Evolutionary conservation across 2,113 vertebrate genomes (phyloP).

Genomic region (Thermophis baileyi): DNA sequence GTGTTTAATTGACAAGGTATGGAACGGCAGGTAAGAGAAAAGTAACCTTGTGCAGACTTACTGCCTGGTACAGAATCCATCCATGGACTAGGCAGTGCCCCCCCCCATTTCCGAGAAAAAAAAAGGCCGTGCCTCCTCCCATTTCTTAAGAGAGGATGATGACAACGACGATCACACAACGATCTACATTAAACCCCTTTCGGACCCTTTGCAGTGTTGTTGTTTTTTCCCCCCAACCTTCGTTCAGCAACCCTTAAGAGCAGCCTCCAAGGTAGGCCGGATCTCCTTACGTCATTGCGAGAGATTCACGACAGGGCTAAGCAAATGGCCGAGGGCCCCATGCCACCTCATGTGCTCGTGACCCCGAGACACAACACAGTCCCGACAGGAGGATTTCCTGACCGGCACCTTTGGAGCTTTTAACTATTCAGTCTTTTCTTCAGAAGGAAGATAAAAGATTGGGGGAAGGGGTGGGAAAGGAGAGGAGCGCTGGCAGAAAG

Average conservation of each 20-base stretch:
- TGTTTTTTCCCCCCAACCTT: too few relatives aligned
- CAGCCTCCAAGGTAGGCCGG: neutral
- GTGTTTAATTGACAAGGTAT: neutral
- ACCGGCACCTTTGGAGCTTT: neutral
- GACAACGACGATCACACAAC: too few relatives aligned
- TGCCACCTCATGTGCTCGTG: neutral
- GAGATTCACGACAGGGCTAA: neutral
- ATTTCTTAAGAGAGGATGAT: neutral
- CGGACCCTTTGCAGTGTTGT: too few relatives aligned
- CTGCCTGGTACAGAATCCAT: neutral
- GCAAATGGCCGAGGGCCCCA: neutral
- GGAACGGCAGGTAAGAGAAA: neutral
- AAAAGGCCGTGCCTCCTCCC: neutral
- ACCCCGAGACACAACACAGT: neutral
- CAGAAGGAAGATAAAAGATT: neutral
- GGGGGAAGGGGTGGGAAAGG: rapidly evolving
- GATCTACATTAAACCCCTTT: too few relatives aligned
- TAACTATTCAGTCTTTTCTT: neutral
- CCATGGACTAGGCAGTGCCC: neutral
- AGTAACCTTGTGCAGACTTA: neutral
- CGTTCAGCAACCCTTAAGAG: neutral
- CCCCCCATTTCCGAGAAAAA: neutral
- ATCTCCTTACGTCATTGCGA: neutral
- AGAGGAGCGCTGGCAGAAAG: neutral
- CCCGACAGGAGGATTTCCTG: neutral